Evolutionary conservation across 2,888 invertebrate species (phyloP).

Genomic region (Lordiphosa fenestrarum): DNA sequence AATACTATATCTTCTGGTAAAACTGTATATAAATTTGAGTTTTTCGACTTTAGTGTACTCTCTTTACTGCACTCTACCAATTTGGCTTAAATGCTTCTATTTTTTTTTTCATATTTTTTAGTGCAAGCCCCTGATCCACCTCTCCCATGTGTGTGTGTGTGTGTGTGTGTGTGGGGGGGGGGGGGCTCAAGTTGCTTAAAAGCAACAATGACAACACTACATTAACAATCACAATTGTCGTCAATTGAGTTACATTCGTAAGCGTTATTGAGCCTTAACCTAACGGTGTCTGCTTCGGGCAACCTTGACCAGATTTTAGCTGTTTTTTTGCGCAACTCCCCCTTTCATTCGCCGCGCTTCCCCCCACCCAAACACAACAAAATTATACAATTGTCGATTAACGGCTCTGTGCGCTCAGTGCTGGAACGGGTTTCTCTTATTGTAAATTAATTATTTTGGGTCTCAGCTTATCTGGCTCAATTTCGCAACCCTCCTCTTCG

Average conservation of each 20-base stretch:
- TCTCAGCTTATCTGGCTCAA: constrained; percentile 55
- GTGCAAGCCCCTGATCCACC: no score
- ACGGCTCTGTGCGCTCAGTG: constrained; percentile 22
- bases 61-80: no score
- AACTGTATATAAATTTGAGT: no score
- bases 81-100: no score
- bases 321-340: constrained; percentile 63
- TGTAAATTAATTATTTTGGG: constrained; percentile 58
- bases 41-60: no score
- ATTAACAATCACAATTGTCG: no score
- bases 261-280: constrained; percentile 4
- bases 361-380: constrained; percentile 1
- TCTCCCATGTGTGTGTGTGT: no score
- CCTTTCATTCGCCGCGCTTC: constrained; percentile 33
- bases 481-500: constrained; percentile 44
- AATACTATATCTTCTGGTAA: no score
- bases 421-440: constrained; percentile 61
- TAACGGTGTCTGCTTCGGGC: background rate
- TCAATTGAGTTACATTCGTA: constrained; percentile 5
- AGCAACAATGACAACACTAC: no score
- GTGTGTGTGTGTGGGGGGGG: no score
- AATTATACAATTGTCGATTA: constrained; percentile 65
- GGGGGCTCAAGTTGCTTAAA: no score
- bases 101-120: no score
- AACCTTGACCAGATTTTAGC: background rate